Conservation (phyloP, 1,140 invertebrate species). For the Bombus picipes region DNA sequence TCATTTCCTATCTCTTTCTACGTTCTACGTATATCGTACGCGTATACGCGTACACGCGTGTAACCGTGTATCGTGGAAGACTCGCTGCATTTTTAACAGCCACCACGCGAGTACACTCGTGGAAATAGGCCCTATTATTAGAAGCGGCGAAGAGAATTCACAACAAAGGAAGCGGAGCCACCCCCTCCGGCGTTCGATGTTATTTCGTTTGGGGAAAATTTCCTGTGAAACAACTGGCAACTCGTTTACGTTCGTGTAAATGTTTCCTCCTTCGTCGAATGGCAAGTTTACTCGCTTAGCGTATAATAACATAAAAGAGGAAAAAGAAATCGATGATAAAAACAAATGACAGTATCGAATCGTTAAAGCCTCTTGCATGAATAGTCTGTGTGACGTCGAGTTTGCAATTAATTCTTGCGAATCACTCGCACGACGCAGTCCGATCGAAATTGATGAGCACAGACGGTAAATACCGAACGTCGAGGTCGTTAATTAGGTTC, state of each 20-base stretch:
- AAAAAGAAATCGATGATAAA: background rate
- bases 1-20: background rate
- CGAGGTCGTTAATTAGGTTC: conserved; percentile 36
- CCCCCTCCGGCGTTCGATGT: conserved; percentile 16
- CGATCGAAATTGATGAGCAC: conserved; percentile 28
- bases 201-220: conserved; percentile 19
- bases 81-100: conserved; percentile 58
- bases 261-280: background rate
- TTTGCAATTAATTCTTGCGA: conserved; percentile 13
- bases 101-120: conserved; percentile 52
- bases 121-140: conserved; percentile 67
- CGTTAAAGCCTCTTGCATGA: background rate
- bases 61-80: background rate
- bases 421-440: background rate
- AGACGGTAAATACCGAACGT: conserved; percentile 19
- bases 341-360: background rate
- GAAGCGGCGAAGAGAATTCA: conserved; percentile 63
- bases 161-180: conserved; percentile 58
- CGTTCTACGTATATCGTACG: background rate
- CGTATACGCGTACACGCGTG: too few species aligned
- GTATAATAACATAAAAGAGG: background rate
- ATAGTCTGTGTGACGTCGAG: background rate
- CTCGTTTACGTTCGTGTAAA: background rate
- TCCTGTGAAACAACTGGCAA: conserved; percentile 4
- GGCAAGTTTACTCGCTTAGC: background rate